Base-by-base conservation (phyloP, 2,113 vertebrate genomes). In the Perognathus longimembris region DNA sequence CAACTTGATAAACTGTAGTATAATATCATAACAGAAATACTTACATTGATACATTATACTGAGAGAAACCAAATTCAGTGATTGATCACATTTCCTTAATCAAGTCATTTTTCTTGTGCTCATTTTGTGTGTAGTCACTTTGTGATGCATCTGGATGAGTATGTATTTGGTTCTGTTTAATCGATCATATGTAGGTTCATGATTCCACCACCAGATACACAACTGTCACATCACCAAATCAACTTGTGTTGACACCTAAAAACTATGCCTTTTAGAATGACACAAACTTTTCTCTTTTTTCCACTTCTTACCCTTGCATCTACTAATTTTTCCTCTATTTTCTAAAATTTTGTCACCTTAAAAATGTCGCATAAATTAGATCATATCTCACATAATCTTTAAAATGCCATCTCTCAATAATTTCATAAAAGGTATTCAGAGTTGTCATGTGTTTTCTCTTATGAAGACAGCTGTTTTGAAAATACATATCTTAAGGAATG, bases 1-100 rank as follows among this genome's bases (percentile, higher is more conserved):
- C 1, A 84, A 61, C 76, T 91, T 86, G 12, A 24, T 93, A 93
- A 94, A 63, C 59, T 79, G 32, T 36, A 38, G 26, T 57, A 38
- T 42, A 42, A 45, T 79, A 91, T 28, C 20, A 88, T 15, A 82
- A 40, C 74, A 32, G 30, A 50, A 6, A 88, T 80, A 57, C 40
- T 75, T 50, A 45, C 42, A 71, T 32, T 84, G 59, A 64, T 50
- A 71, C 1, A 77, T 30, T 24, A 24, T 63, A 32, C 15, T n/a
- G 32, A 42, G 71, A 20, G 40, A 84, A 87, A 50, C 74, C 34
- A 50, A 73, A 76, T 36, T 34, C 9, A 54, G 20, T 59, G 9
- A 64, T 50, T 34, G 40, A 59, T n/a, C 30, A 24, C 50, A 71
- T 50, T 32, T 14, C n/a, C 45, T 73, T 15, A 54, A 74, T 66